Percentiles rank a stretch among this genome's conserved stretches.
Evolutionary conservation across 1,140 invertebrate species (phyloP).

Genomic region (Bombus picipes): DNA sequence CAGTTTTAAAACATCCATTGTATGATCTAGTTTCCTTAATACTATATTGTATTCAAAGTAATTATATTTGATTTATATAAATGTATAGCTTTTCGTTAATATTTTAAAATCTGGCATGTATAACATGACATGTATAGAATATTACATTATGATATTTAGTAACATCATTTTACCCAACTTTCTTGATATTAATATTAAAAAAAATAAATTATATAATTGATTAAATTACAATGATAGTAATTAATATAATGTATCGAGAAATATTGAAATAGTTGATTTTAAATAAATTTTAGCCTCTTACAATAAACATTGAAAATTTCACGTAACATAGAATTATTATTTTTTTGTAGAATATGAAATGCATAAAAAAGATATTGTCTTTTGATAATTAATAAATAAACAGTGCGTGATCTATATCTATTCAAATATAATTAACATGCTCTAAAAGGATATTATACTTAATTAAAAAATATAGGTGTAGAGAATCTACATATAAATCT

Average conservation of each 20-base stretch:
- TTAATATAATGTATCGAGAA: not conserved
- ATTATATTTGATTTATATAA: slow-evolving; percentile 3
- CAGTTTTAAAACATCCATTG: not conserved
- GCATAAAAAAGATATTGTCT: not conserved
- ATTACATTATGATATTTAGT: not conserved
- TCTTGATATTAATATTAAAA: not conserved
- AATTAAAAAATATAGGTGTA: not conserved
- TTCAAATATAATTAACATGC: not conserved
- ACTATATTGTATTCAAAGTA: not conserved
- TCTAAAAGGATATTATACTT: not conserved
- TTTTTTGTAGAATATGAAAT: not conserved
- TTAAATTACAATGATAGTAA: not conserved
- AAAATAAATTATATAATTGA: not conserved
- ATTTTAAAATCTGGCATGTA: not conserved
- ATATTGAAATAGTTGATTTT: not conserved
- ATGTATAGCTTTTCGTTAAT: not conserved
- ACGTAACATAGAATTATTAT: not conserved
- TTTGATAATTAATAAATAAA: not conserved
- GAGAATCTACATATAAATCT: not conserved
- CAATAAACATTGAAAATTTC: not conserved
- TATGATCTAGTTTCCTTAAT: not conserved
- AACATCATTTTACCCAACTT: not conserved
- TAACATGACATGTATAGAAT: not conserved
- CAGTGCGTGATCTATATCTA: not conserved
- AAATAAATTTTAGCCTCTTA: not conserved